A percentile compares a stretch with the other conserved stretches of the same genome.
Evolutionary conservation across 2,888 invertebrate species (phyloP).

Genomic region (Beris chalybata): DNA sequence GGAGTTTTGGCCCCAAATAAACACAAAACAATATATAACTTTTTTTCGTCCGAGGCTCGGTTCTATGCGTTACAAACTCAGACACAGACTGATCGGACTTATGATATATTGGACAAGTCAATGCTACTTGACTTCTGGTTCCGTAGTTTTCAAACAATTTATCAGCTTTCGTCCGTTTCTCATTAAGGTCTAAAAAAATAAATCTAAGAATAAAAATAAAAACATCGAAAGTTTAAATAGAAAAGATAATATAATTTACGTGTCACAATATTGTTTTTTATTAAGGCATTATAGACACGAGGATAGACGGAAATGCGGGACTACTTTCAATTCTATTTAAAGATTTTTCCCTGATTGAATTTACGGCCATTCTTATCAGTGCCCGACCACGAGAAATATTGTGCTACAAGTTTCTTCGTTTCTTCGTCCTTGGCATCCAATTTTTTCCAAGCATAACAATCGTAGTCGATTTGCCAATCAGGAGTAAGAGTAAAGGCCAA

Average conservation of each 20-base stretch:
- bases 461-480: conserved; percentile 97
- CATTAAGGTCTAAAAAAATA: no score
- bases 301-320: neutral
- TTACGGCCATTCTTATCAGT: conserved; percentile 82
- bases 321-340: conserved; percentile 71
- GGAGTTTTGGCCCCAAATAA: no score
- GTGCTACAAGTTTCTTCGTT: conserved; percentile 82
- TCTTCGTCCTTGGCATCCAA: conserved; percentile 77
- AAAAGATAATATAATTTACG: conserved; percentile 8
- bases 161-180: no score
- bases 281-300: conserved; percentile 6
- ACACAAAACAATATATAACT: no score
- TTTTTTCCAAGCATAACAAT: conserved; percentile 94
- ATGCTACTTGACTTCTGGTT: no score
- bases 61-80: no score
- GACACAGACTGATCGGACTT: no score
- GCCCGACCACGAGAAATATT: conserved; percentile 91
- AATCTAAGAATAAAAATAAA: no score
- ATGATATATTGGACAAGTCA: no score
- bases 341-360: conserved; percentile 99
- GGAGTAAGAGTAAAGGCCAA: conserved; percentile 87
- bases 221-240: neutral
- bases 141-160: no score
- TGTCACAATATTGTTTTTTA: conserved; percentile 4
- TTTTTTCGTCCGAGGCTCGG: no score